Percentiles rank a stretch among this genome's conserved stretches.
These are phyloP conservation scores for Peribatodes rhomboidaria DNA, from an alignment of 2,888 invertebrate genomes.

Conservation along the genomic window DNA sequence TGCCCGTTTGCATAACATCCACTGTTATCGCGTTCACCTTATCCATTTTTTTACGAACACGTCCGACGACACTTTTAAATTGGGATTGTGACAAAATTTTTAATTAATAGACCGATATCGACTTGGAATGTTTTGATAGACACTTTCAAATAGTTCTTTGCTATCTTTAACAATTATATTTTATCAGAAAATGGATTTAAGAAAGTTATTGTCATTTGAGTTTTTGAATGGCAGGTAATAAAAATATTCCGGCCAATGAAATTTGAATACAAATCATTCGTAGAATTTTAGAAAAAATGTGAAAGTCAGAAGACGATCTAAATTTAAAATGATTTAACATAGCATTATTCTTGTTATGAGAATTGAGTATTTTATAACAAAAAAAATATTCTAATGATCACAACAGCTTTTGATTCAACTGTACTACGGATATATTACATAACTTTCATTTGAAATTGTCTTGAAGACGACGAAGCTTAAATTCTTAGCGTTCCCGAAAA, in stretches of 20 bases:
- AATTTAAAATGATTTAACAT: no score
- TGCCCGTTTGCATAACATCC: slow-evolving; percentile 46
- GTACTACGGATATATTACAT: slow-evolving; percentile 5
- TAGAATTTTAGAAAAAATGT: no score
- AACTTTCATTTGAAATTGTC: slow-evolving; percentile 45
- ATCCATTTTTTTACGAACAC: slow-evolving; percentile 46
- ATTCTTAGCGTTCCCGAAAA: slow-evolving; percentile 44
- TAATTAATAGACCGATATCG: slow-evolving; percentile 19
- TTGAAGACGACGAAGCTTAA: slow-evolving; percentile 38
- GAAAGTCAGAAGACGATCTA: no score
- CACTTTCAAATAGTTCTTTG: not conserved
- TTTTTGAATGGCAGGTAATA: no score
- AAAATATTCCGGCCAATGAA: no score
- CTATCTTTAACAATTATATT: not conserved
- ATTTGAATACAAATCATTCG: no score
- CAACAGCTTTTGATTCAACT: no score
- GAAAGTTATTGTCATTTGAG: not conserved
- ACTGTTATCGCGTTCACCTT: slow-evolving; percentile 42
- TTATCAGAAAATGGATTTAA: not conserved
- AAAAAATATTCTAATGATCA: no score
- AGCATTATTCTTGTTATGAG: no score
- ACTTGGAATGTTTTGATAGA: slow-evolving; percentile 9
- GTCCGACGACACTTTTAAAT: slow-evolving; percentile 46
- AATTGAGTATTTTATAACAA: no score
- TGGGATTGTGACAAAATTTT: slow-evolving; percentile 40